Evolutionary conservation across 2,888 invertebrate species (phyloP).

Genomic region (Zelleria hepariella): DNA sequence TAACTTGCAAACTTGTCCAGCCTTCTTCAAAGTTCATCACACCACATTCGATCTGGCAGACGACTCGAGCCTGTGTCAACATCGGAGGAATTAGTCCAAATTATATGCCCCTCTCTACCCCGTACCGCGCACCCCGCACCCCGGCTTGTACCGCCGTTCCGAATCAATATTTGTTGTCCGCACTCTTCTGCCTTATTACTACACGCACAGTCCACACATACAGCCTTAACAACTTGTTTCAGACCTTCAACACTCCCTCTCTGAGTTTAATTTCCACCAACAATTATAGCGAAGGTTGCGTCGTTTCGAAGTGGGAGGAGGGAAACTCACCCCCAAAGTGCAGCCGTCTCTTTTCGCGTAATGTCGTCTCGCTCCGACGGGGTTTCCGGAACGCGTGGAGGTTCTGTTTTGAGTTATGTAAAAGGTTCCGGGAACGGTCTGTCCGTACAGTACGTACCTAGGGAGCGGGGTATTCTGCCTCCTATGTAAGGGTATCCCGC

Average conservation of each 20-base stretch:
- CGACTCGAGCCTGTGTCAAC: slow-evolving; percentile 57
- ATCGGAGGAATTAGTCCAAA: slow-evolving; percentile 70
- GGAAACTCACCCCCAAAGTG: slow-evolving; percentile 53
- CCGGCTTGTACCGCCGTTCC: slow-evolving; percentile 21
- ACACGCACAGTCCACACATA: slow-evolving; percentile 65
- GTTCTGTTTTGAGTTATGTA: slow-evolving; percentile 5
- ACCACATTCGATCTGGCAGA: slow-evolving; percentile 43
- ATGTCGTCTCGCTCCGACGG: slow-evolving; percentile 56
- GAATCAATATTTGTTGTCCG: slow-evolving; percentile 74
- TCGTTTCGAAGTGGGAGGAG: slow-evolving; percentile 10
- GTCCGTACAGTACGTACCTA: not conserved
- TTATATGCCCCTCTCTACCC: slow-evolving; percentile 44
- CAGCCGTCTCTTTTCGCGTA: slow-evolving; percentile 58
- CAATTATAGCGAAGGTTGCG: not conserved
- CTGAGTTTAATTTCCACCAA: not conserved
- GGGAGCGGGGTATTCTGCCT: not conserved
- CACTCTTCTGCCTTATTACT: slow-evolving; percentile 70
- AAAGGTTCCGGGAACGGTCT: not conserved
- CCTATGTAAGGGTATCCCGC: not conserved
- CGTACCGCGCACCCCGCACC: slow-evolving; percentile 22
- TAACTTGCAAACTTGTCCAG: not conserved
- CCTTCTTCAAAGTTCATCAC: slow-evolving; percentile 39
- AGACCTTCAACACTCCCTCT: not conserved
- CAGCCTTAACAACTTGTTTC: slow-evolving; percentile 12
- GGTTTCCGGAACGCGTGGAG: not conserved